Conservation (phyloP, 2,888 invertebrate species). For the Syrphus vitripennis region DNA sequence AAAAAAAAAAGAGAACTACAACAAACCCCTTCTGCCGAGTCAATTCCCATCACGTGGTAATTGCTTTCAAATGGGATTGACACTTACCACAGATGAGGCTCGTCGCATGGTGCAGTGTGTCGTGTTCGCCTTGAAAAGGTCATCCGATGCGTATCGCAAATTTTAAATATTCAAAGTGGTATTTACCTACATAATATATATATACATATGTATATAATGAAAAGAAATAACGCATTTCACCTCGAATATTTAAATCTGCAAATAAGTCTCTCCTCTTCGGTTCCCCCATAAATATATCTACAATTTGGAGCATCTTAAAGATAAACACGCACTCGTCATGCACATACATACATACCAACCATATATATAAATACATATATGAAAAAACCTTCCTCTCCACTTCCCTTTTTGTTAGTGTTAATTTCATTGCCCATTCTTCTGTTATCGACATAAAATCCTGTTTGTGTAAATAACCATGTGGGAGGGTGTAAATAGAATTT, state of each 20-base stretch:
- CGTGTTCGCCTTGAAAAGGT: slow-evolving; percentile 32
- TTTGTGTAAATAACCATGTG: slow-evolving; percentile 72
- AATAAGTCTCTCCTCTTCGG: not conserved
- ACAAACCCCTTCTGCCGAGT: slow-evolving; percentile 46
- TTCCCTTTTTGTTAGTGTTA: slow-evolving; percentile 43
- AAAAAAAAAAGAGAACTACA: not conserved
- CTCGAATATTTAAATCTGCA: slow-evolving; percentile 29
- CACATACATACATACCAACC: not conserved
- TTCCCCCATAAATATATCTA: not conserved
- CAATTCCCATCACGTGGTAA: slow-evolving; percentile 58
- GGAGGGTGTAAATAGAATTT: slow-evolving; percentile 78
- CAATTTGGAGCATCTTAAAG: not conserved
- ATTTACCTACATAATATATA: too few relatives aligned
- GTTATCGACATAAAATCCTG: slow-evolving; percentile 70
- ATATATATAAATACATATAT: not conserved
- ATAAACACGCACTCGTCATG: not conserved
- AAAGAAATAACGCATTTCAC: slow-evolving; percentile 16
- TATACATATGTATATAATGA: too few relatives aligned
- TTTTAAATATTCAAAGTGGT: slow-evolving; percentile 38
- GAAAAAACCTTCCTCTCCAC: not conserved
- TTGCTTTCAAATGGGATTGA: slow-evolving; percentile 68
- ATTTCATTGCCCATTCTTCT: slow-evolving; percentile 67
- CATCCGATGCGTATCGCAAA: slow-evolving; percentile 41
- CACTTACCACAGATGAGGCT: slow-evolving; percentile 61
- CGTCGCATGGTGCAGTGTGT: slow-evolving; percentile 21